Evolutionary conservation across 2,888 invertebrate genomes (phyloP), one percentile per base, ranked within the genome.

Genomic region (Fragum whitleyi): DNA sequence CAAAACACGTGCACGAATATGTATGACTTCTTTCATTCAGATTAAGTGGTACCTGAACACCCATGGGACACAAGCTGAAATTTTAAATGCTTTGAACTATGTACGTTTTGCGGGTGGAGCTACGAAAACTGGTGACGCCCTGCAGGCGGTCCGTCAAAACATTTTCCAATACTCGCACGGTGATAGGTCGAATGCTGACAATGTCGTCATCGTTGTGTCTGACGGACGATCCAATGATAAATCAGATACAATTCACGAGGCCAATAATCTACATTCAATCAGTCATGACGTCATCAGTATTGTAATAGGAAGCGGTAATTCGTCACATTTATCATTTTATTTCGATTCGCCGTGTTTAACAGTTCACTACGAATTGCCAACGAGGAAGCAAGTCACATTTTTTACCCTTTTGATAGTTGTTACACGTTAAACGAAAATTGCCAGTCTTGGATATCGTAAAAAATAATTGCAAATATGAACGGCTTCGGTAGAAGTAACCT

Each of bases 141-240:
- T 79, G 26, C 23, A 78, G 19, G 32, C 72, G 23, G 74, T 74
- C 9, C 77, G 77, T 21, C 78, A 65, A 1, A 67, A 77, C 14
- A 61, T 79, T 0, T 47, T 79, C 3, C 77, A 65, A 6, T 26
- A 21, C 14, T 2, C 26, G 21, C 47, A 74, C 32, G 81, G 81
- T 32, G 79, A 81, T 32, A 73, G 81, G 14, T 77, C 77, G 14
- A 65, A 47, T 11, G 65, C 71, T 26, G 77, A 79, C 19, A 83
- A 83, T 62, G 83, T 85, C 21, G 85, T 82, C 11, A 67, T 85
- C 19, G 79, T 85, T 11, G 53, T 85, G 19, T 76, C 85, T 0
- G 85, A 85, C 62, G 85, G 85, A 3, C 65, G 59, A 9, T 85
- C 85, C 5, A 80, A 68, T 23, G 62, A 80, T 26, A 62, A 74